Base-by-base conservation (phyloP, 2,888 invertebrate genomes). In the Drosophila emarginata region DNA sequence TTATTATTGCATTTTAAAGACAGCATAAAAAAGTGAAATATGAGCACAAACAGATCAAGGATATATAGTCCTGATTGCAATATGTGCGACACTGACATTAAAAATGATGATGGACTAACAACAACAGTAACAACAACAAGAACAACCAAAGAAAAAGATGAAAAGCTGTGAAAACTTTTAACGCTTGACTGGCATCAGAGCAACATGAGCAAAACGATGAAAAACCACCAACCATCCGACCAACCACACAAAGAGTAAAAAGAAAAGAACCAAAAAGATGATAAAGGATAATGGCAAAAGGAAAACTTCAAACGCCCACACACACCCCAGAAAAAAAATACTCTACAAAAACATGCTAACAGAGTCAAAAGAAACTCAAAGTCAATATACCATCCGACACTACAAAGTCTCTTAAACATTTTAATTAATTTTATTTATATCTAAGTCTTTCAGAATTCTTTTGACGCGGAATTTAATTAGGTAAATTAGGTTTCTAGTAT, bases 1-100 rank as follows among this genome's bases (percentile, higher is more conserved):
- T 84, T 80, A 65, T 87, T 77, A 74, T 67, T 67, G 74, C 61
- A 70, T 86, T 80, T 69, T 71, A 83, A 80, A 56, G 72, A 54
- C 9, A 32, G 56, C 68, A 68, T 64, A 71, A 82, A 73, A 65
- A 56, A 50, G 32, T 32, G 36, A 40, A 40, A 61, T 61, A 60
- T 63, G 53, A 66, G 72, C 32, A 56, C 12, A 18, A 32, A n/a
- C 65, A 52, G 56, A 28, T 52, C 60, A 72, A 66, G 40, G 53
- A 51, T 72, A n/a, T 74, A 71, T 71, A 21, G 9, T 21, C 18
- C 6, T 18, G 68, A 80, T 74, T 78, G 80, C 70, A 78, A 66
- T 70, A 67, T 64, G 75, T 64, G 77, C 65, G 63, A 40, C 54
- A 37, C 61, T 64, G 69, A 67, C 74, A 81, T 79, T 80, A 75